Evolutionary conservation across 2,888 invertebrate species (phyloP).

Genomic region (Cryptosula pallasiana): DNA sequence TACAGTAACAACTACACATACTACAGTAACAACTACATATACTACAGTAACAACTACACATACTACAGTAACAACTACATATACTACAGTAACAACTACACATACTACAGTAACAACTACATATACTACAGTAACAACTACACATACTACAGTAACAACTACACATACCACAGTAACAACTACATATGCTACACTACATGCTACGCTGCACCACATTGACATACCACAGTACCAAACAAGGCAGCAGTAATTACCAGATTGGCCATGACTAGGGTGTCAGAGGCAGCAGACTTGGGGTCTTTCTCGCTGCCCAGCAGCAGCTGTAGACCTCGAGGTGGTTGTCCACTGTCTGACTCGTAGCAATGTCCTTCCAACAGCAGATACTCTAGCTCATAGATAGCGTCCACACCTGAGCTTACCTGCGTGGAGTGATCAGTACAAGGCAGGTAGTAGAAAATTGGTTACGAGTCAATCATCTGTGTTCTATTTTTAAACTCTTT

Average conservation of each 20-base stretch:
- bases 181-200: background rate
- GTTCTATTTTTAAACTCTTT: background rate
- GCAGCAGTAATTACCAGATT: conserved; percentile 64
- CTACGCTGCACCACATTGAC: too few relatives aligned
- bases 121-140: background rate
- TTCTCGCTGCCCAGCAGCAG: conserved; percentile 78
- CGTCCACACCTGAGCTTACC: conserved; percentile 55
- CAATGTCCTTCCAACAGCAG: conserved; percentile 91
- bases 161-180: background rate
- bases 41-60: background rate
- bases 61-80: too few relatives aligned
- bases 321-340: conserved; percentile 95
- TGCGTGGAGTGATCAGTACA: too few relatives aligned
- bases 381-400: conserved; percentile 93
- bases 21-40: too few relatives aligned
- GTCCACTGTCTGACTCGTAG: conserved; percentile 79
- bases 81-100: background rate
- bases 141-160: too few relatives aligned
- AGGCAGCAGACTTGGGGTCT: conserved; percentile 58
- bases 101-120: too few relatives aligned
- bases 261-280: conserved; percentile 99
- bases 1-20: background rate
- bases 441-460: too few relatives aligned
- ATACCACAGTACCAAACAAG: too few relatives aligned
- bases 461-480: too few relatives aligned